Evolutionary conservation across 2,113 vertebrate genomes (phyloP).

Genomic region (Toxostoma redivivum): DNA sequence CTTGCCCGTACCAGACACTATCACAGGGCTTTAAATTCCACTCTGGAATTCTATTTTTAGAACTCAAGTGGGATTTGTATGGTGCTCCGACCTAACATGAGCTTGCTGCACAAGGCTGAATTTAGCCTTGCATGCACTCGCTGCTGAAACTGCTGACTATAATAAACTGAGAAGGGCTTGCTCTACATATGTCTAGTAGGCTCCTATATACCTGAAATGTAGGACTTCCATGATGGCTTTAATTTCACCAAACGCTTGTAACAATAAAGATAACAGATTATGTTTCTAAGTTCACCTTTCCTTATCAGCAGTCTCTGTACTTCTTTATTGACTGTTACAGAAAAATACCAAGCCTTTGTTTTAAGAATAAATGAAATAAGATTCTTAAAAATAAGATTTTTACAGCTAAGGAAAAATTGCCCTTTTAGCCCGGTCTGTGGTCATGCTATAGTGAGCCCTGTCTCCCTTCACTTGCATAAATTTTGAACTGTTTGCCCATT

Average conservation of each 20-base stretch:
- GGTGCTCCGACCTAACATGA: not conserved
- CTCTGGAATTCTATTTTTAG: constrained; percentile 27
- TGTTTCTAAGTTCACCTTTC: not conserved
- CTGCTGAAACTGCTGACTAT: not conserved
- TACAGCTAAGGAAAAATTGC: not conserved
- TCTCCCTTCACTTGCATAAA: not conserved
- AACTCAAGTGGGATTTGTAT: constrained; percentile 18
- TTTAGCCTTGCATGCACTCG: not conserved
- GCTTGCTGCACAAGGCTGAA: not conserved
- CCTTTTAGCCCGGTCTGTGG: not conserved
- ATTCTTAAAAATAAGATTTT: not conserved
- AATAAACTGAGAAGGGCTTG: constrained; percentile 3
- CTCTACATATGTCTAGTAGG: not conserved
- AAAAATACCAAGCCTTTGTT: not conserved
- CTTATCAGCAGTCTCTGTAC: not conserved
- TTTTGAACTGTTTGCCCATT: not conserved
- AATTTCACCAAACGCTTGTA: not conserved
- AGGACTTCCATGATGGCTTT: not conserved
- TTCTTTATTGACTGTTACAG: not conserved
- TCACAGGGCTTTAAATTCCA: constrained; percentile 3
- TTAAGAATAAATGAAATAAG: not conserved
- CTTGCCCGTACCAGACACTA: not conserved
- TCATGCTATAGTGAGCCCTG: not conserved
- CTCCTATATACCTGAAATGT: not conserved
- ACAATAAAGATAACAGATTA: not conserved